Conservation (phyloP, 2,113 vertebrate genomes). For the Cyprinodon brontotheroides region DNA sequence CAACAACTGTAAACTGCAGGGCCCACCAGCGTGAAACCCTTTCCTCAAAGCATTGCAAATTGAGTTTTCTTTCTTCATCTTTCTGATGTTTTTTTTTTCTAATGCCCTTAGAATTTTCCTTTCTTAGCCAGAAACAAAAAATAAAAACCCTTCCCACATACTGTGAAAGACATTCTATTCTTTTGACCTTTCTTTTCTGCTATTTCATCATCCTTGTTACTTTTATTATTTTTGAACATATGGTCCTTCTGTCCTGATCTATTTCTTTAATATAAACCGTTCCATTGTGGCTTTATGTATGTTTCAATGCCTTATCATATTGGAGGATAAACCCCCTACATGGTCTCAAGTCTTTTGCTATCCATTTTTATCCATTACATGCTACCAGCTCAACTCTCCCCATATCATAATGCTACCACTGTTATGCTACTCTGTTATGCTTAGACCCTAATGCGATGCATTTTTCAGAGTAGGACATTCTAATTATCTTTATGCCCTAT, state of each 20-base stretch:
- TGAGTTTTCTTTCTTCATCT: neutral
- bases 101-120: constrained; percentile 25
- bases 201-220: constrained; percentile 21
- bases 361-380: no score
- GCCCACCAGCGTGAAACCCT: no score
- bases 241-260: no score
- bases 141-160: constrained; percentile 1
- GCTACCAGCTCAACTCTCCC: no score
- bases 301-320: no score
- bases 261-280: constrained; percentile 8
- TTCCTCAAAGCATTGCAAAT: neutral
- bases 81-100: constrained; percentile 15
- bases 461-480: neutral
- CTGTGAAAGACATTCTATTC: constrained; percentile 30
- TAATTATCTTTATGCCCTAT: neutral
- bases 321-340: no score
- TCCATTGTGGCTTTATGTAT: no score
- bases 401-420: no score
- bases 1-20: constrained; percentile 56
- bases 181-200: constrained; percentile 12
- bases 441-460: neutral
- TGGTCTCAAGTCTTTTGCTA: no score
- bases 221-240: constrained; percentile 2
- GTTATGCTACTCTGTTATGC: no score
- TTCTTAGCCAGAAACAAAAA: constrained; percentile 16